Evolutionary conservation across 2,113 vertebrate genomes (phyloP).

Genomic region (Phrynosoma platyrhinos): DNA sequence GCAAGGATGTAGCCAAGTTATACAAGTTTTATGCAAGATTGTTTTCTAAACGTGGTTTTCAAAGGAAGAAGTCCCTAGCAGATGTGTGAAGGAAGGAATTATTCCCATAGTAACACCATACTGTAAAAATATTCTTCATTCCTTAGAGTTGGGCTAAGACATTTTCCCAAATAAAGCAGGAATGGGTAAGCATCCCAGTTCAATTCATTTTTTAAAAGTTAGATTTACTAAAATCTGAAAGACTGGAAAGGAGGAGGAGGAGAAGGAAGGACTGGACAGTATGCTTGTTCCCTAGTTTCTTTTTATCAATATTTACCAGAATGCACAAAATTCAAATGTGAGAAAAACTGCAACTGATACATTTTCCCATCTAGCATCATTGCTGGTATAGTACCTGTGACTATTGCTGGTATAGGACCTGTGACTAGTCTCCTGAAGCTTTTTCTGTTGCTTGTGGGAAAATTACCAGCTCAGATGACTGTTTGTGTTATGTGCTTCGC

Average conservation of each 20-base stretch:
- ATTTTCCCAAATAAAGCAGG: neutral
- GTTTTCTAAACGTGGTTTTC: conserved; percentile 41
- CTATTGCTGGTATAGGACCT: neutral
- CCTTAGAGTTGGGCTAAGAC: neutral
- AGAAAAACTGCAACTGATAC: too few species aligned
- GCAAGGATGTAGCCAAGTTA: conserved; percentile 1
- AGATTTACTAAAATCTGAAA: too few species aligned
- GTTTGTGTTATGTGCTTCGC: neutral
- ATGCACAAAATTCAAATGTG: too few species aligned
- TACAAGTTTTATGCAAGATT: conserved; percentile 30
- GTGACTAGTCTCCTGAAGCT: too few species aligned
- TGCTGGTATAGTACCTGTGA: neutral
- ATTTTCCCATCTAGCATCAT: too few species aligned
- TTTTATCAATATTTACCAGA: neutral
- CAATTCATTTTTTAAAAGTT: too few species aligned
- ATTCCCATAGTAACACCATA: neutral
- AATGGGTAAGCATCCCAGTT: too few species aligned
- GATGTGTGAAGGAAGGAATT: neutral
- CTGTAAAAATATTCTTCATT: neutral
- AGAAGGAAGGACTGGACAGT: too few species aligned
- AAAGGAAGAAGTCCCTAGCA: conserved; percentile 2
- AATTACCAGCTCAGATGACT: neutral
- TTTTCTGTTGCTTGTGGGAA: neutral
- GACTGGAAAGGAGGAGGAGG: neutral
- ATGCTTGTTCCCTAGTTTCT: too few species aligned